phyloP scores from a whole-genome alignment of 1,140 invertebrate genomes.

The Lethocerus indicus region DNA sequence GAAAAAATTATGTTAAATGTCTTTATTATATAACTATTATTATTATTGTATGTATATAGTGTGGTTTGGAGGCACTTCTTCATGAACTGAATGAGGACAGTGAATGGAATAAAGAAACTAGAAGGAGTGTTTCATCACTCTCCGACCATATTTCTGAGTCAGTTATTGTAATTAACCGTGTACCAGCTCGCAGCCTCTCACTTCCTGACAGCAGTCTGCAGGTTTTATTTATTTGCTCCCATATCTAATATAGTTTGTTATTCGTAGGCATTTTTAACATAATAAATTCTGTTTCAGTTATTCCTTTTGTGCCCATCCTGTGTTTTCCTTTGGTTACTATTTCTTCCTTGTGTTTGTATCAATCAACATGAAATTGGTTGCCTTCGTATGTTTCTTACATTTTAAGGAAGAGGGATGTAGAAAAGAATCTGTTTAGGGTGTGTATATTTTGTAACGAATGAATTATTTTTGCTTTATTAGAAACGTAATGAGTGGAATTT shows the following conservation, averaged over 20 bases:
- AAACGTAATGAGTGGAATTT: too few relatives aligned
- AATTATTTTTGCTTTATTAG: too few relatives aligned
- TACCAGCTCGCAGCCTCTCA: constrained; percentile 4
- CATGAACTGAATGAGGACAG: constrained; percentile 10
- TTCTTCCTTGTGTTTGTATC: background rate
- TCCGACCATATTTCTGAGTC: constrained; percentile 1
- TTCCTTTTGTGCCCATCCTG: background rate
- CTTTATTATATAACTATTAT: background rate
- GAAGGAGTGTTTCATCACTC: constrained; percentile 6
- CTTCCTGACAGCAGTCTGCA: constrained; percentile 9
- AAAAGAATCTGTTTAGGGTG: too few relatives aligned
- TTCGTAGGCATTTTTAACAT: background rate
- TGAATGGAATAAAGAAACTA: constrained; percentile 8
- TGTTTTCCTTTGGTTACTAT: background rate
- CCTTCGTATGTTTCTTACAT: too few relatives aligned
- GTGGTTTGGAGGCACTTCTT: constrained; percentile 11
- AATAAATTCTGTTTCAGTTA: background rate
- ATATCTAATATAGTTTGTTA: background rate
- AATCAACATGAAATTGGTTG: background rate
- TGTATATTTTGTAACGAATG: too few relatives aligned
- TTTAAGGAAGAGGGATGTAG: too few relatives aligned
- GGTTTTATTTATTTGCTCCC: background rate
- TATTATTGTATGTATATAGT: constrained; percentile 1
- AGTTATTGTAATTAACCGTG: constrained; percentile 9
- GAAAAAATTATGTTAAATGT: background rate